Evolutionary conservation across 1,140 invertebrate species (phyloP).

Genomic region (Drosophila ohnishii): DNA sequence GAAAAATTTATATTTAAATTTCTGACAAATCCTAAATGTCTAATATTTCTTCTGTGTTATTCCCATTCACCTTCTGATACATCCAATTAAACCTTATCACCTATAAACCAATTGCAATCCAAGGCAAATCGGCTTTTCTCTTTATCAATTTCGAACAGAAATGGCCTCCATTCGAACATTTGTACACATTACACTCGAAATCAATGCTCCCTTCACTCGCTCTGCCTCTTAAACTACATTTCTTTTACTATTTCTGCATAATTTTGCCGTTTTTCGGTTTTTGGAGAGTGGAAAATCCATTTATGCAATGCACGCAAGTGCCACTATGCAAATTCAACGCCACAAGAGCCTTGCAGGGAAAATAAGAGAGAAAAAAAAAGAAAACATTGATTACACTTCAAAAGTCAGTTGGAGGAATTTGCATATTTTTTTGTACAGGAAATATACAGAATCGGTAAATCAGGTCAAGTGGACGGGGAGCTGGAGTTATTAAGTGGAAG

Average conservation of each 20-base stretch:
- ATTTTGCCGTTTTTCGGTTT: conserved; percentile 34
- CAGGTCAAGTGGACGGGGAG: conserved; percentile 12
- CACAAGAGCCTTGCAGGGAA: conserved; percentile 16
- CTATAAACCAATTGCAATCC: conserved; percentile 12
- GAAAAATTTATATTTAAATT: background rate
- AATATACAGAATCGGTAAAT: conserved; percentile 31
- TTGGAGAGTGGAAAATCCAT: conserved; percentile 31
- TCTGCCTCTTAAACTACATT: conserved; percentile 1
- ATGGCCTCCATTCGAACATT: conserved; percentile 13
- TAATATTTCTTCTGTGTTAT: background rate
- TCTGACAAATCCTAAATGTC: too few species aligned
- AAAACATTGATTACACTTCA: conserved; percentile 40
- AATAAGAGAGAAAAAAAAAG: background rate
- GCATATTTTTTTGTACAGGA: conserved; percentile 38
- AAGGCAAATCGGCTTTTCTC: conserved; percentile 5
- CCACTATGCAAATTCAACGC: conserved; percentile 48
- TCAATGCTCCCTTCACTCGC: conserved; percentile 8
- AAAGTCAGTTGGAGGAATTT: conserved; percentile 30
- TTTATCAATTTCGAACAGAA: conserved; percentile 30
- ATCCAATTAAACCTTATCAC: background rate
- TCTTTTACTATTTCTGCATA: conserved; percentile 32
- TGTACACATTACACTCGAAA: conserved; percentile 25
- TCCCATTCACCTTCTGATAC: background rate
- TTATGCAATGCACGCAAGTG: conserved; percentile 53
- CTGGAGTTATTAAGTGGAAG: background rate